Conservation (phyloP, 2,888 invertebrate species). For the Lutraria lutraria region DNA sequence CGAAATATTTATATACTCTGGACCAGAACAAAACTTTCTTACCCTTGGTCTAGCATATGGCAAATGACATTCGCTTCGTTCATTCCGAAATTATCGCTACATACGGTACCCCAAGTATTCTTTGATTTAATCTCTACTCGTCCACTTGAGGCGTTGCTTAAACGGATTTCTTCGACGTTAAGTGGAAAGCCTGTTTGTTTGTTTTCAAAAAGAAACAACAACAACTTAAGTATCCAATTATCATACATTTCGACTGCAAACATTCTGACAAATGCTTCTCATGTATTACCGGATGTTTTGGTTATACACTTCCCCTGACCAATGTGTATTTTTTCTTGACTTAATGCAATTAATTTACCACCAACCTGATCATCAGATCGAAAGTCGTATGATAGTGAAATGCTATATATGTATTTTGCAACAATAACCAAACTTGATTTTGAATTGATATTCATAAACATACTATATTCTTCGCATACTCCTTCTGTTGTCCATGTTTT, state of each 20-base stretch:
- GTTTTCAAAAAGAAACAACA: no score
- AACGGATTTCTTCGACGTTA: not conserved
- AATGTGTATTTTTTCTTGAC: no score
- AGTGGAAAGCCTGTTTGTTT: not conserved
- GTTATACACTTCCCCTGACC: no score
- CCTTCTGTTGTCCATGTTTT: not conserved
- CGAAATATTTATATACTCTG: no score
- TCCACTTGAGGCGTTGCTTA: not conserved
- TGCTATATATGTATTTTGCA: no score
- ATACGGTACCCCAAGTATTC: conserved; percentile 3
- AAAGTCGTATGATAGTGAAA: no score
- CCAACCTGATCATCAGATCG: no score
- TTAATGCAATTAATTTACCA: no score
- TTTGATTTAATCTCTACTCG: not conserved
- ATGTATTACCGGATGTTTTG: no score
- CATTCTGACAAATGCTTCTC: no score
- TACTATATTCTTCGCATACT: conserved; percentile 5
- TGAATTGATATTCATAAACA: not conserved
- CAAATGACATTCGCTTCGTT: not conserved
- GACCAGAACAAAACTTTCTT: not conserved
- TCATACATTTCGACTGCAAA: no score
- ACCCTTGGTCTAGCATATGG: not conserved
- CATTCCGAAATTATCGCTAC: not conserved
- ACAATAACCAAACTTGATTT: not conserved
- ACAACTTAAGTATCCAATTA: no score